Evolutionary conservation across 2,113 vertebrate genomes (phyloP).

Genomic region (Tretioscincus oriximinensis): DNA sequence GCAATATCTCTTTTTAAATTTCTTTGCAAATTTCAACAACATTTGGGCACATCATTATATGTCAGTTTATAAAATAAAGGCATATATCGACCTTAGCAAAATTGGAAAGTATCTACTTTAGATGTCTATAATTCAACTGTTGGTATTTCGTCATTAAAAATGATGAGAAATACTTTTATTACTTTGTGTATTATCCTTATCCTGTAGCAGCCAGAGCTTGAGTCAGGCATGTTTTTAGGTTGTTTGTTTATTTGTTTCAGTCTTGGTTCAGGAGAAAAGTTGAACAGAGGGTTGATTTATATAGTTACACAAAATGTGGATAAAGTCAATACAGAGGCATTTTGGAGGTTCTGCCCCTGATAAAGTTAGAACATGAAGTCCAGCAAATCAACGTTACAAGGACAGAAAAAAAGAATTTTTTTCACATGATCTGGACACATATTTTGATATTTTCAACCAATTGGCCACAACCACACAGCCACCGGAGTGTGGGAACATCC

Average conservation of each 20-base stretch:
- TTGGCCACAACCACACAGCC: too few species aligned
- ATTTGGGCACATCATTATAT: neutral
- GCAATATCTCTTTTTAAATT: neutral
- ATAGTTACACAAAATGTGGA: neutral
- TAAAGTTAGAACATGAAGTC: neutral
- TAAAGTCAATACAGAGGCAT: neutral
- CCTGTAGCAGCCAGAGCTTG: too few species aligned
- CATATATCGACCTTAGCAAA: too few species aligned
- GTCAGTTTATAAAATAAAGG: neutral
- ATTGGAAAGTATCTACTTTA: too few species aligned
- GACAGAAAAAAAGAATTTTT: neutral
- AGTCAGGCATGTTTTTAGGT: too few species aligned
- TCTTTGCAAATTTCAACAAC: neutral
- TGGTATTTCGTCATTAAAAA: too few species aligned
- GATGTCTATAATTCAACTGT: too few species aligned
- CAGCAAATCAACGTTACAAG: neutral
- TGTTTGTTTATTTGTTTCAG: too few species aligned
- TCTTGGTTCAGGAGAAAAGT: neutral
- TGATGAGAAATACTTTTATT: too few species aligned
- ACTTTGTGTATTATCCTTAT: too few species aligned
- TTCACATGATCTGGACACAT: neutral
- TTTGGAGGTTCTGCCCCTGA: too few species aligned
- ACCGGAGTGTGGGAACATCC: too few species aligned
- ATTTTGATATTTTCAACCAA: neutral
- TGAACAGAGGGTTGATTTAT: neutral